Base-by-base conservation (phyloP, 2,113 vertebrate species). In the Hydrolagus affinis region DNA sequence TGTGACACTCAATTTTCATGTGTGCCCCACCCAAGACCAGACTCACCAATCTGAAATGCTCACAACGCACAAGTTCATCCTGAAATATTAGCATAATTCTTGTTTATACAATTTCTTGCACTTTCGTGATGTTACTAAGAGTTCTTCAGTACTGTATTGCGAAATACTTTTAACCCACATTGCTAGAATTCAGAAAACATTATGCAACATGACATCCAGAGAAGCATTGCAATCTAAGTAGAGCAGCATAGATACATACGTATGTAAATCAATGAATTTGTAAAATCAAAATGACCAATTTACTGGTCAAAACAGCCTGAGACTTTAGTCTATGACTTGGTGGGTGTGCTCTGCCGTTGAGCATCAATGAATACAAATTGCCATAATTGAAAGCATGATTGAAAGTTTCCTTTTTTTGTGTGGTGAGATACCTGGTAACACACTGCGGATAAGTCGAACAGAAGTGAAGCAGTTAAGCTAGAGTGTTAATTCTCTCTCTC, bases 401-500 rank as follows among this genome's bases (percentile, higher is more conserved):
- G 72, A 56, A 75, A 15, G 25, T 72, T 21, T 30, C 11, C 19
- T 8, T 73, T 75, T 56, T 73, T 15, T 75, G 32, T 57, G 32
- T 17, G 28, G 32, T n/a, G 32, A 75, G 32, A 44, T 44, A 44
- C 44, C 44, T 44, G 1, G 44, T 44, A 6, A 44, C 44, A 44
- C 2, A 44, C 44, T 75, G 32, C 25, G 17, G n/a, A 56, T n/a
- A 64, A 14, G 12, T 25, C 7, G 15, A 64, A 80, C 77, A 78
- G 11, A 17, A 30, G 59, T 64, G 59, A 64, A 80, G 73, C 21
- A 19, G 73, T 93, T 93, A 92, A 93, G 91, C 92, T 93, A 92
- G 89, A 92, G 90, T 93, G 92, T 90, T 94, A 93, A 94, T 93
- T 94, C 91, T 90, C 89, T 91, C 92, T 91, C 90, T 89, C 92